Conservation (phyloP, 2,888 invertebrate species). For the Ormyrus thymus region DNA sequence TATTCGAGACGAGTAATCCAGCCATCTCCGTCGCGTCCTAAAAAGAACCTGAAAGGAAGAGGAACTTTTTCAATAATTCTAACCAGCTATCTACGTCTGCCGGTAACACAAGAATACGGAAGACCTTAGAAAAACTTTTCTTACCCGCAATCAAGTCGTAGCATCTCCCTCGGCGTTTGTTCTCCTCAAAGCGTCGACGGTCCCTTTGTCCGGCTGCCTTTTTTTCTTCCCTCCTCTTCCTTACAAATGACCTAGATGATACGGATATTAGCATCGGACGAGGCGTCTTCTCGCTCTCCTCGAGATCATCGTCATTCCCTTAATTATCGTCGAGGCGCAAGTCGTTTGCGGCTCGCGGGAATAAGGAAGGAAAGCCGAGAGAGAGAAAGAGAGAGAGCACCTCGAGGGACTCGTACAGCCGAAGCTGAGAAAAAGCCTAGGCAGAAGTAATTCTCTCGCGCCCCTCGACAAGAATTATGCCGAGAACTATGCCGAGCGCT, state of each 20-base stretch:
- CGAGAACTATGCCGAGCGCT: conserved; percentile 44
- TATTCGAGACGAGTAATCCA: too few species aligned
- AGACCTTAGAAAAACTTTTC: too few species aligned
- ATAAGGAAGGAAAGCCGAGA: conserved; percentile 2
- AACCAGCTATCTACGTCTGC: too few species aligned
- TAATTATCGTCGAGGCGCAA: conserved; percentile 39
- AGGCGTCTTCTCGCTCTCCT: neutral
- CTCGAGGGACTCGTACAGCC: conserved; percentile 17
- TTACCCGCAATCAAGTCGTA: too few species aligned
- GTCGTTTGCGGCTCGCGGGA: conserved; percentile 41
- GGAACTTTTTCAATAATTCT: too few species aligned
- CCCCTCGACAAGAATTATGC: conserved; percentile 37
- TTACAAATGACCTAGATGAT: conserved; percentile 48
- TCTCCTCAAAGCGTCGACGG: too few species aligned
- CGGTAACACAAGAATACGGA: too few species aligned
- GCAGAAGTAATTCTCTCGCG: neutral
- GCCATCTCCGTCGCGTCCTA: too few species aligned
- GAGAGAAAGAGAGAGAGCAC: neutral
- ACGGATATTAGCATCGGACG: conserved; percentile 35
- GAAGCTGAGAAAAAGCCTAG: conserved; percentile 5
- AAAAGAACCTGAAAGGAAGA: too few species aligned
- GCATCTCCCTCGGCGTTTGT: too few species aligned
- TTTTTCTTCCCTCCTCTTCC: conserved; percentile 17
- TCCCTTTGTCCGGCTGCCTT: neutral
- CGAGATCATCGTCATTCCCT: conserved; percentile 41